Conservation (phyloP, 2,888 invertebrate species). For the Tetheella fluctuosa region DNA sequence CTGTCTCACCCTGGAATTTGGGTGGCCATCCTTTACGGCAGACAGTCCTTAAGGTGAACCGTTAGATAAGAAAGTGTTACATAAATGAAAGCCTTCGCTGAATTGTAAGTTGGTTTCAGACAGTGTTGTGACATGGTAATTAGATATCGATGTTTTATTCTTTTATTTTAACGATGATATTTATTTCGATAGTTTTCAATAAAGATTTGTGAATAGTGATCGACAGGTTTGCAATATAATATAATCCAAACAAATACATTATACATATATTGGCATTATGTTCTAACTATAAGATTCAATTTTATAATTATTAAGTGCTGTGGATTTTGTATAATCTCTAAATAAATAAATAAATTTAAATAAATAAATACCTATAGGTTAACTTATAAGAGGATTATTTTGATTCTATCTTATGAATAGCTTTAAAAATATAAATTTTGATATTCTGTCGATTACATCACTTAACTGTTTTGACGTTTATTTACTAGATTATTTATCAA, state of each 20-base stretch:
- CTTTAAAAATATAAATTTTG: background rate
- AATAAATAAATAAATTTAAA: too few relatives aligned
- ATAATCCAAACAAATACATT: background rate
- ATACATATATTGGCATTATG: too few relatives aligned
- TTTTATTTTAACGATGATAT: background rate
- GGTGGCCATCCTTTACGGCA: conserved; percentile 35
- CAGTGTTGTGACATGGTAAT: background rate
- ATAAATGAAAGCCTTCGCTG: conserved; percentile 60
- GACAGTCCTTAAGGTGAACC: conserved; percentile 47
- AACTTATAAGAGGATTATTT: conserved; percentile 1
- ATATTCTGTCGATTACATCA: background rate
- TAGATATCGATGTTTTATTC: background rate
- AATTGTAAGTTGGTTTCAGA: conserved; percentile 40
- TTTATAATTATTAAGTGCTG: too few relatives aligned
- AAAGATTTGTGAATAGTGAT: background rate
- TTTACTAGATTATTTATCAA: too few relatives aligned
- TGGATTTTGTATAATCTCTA: too few relatives aligned
- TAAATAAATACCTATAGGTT: too few relatives aligned
- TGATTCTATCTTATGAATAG: background rate
- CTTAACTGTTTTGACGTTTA: background rate
- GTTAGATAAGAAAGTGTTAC: conserved; percentile 64
- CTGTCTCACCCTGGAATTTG: conserved; percentile 26
- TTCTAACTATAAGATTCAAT: too few relatives aligned
- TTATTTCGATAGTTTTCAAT: background rate
- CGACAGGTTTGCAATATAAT: background rate